These are phyloP conservation scores for Branchipolynoe longqiensis DNA, from an alignment of 2,888 invertebrate genomes.

Conservation along the genomic window DNA sequence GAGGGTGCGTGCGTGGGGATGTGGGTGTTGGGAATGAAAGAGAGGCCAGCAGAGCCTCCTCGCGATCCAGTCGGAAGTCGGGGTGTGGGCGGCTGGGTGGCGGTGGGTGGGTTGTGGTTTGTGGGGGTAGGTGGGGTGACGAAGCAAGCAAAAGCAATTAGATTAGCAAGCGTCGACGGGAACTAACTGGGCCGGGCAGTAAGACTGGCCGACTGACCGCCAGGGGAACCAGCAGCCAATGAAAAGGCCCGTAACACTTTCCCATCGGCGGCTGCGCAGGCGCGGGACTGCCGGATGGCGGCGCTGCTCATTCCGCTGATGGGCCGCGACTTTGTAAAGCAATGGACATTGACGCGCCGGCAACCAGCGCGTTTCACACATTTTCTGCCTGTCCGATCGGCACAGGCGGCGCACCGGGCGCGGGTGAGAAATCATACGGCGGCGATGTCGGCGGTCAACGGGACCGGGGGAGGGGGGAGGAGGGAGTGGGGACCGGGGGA, in stretches of 20 bases:
- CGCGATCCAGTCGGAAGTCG: too few species aligned
- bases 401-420: background rate
- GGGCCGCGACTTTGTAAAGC: conserved; percentile 35
- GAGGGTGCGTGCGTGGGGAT: too few species aligned
- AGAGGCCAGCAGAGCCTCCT: too few species aligned
- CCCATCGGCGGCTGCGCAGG: background rate
- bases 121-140: conserved; percentile 14
- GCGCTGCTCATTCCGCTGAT: conserved; percentile 44
- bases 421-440: conserved; percentile 15
- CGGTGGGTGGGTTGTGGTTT: background rate
- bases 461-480: too few species aligned
- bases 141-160: conserved; percentile 51
- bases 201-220: conserved; percentile 45
- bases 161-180: conserved; percentile 3
- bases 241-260: conserved; percentile 37
- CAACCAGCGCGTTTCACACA: conserved; percentile 25
- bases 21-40: background rate
- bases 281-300: conserved; percentile 1
- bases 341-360: background rate
- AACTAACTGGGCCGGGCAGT: background rate
- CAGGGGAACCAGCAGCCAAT: conserved; percentile 18
- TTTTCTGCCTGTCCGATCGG: conserved; percentile 55
- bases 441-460: too few species aligned
- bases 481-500: too few species aligned
- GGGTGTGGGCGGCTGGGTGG: too few species aligned